These are phyloP conservation scores for Cryptocheilus praepositus DNA, from an alignment of 2,888 invertebrate species.

Conservation along the genomic window DNA sequence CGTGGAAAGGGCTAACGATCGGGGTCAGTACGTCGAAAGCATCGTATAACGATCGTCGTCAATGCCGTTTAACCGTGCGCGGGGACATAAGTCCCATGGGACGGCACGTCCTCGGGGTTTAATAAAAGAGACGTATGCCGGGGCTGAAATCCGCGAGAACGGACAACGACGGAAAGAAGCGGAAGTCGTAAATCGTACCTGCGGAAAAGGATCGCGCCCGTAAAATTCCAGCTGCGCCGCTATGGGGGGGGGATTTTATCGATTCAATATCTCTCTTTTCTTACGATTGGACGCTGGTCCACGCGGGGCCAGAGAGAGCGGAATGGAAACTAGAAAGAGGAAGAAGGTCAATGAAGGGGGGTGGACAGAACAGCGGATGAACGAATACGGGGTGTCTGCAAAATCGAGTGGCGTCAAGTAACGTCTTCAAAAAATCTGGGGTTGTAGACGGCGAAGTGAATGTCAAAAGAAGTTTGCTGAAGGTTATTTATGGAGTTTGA, in stretches of 20 bases:
- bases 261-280: constrained; percentile 54
- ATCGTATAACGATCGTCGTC: constrained; percentile 2
- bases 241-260: constrained; percentile 44
- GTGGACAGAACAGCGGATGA: too few relatives aligned
- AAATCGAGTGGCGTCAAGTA: too few relatives aligned
- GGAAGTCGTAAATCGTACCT: constrained; percentile 52
- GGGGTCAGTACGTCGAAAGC: neutral
- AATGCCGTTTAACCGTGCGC: constrained; percentile 2
- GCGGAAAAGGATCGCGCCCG: constrained; percentile 47
- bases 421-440: too few relatives aligned
- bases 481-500: too few relatives aligned
- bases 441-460: too few relatives aligned
- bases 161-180: constrained; percentile 40
- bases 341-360: too few relatives aligned
- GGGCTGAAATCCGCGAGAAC: constrained; percentile 35
- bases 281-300: neutral
- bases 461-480: too few relatives aligned
- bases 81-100: neutral
- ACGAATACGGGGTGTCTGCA: too few relatives aligned
- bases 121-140: constrained; percentile 44
- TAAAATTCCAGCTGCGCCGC: constrained; percentile 40
- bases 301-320: too few relatives aligned
- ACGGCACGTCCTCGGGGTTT: constrained; percentile 25
- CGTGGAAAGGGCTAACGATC: neutral
- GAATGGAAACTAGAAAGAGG: too few relatives aligned